Conservation (phyloP, 1,140 invertebrate genomes). For the Protaetia brevitarsis region DNA sequence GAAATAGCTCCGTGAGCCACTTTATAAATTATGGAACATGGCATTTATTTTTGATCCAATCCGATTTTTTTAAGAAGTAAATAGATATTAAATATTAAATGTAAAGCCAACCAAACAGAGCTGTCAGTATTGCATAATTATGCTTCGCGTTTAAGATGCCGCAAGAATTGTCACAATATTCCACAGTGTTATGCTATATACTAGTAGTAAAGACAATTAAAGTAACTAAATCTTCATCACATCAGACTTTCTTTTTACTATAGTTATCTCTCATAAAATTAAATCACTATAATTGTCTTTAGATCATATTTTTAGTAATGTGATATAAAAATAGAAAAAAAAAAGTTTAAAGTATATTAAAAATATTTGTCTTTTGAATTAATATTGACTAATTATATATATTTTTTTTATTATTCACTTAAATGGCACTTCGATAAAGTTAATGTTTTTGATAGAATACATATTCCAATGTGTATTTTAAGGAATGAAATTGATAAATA, state of each 20-base stretch:
- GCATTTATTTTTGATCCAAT: background rate
- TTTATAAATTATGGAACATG: too few relatives aligned
- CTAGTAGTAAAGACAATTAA: background rate
- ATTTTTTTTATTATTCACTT: background rate
- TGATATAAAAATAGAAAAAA: slow-evolving; percentile 4
- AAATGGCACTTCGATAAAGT: background rate
- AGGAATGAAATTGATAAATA: too few relatives aligned
- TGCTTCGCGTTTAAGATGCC: background rate
- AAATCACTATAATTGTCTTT: background rate
- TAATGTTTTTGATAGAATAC: too few relatives aligned
- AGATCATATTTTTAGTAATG: background rate
- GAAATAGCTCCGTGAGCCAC: too few relatives aligned
- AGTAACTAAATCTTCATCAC: background rate
- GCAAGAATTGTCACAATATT: background rate
- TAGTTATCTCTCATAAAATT: background rate
- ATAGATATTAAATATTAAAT: too few relatives aligned
- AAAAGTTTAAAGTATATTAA: background rate
- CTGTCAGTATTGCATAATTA: background rate
- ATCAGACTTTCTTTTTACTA: too few relatives aligned
- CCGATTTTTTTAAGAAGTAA: too few relatives aligned
- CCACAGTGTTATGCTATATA: background rate
- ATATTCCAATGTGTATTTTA: too few relatives aligned
- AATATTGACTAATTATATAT: background rate
- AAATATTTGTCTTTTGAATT: slow-evolving; percentile 16
- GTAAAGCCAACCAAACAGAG: background rate